A percentile compares a stretch with the other conserved stretches of the same genome.
phyloP scores from a whole-genome alignment of 2,113 vertebrate genomes.

The Macaca mulatta region DNA sequence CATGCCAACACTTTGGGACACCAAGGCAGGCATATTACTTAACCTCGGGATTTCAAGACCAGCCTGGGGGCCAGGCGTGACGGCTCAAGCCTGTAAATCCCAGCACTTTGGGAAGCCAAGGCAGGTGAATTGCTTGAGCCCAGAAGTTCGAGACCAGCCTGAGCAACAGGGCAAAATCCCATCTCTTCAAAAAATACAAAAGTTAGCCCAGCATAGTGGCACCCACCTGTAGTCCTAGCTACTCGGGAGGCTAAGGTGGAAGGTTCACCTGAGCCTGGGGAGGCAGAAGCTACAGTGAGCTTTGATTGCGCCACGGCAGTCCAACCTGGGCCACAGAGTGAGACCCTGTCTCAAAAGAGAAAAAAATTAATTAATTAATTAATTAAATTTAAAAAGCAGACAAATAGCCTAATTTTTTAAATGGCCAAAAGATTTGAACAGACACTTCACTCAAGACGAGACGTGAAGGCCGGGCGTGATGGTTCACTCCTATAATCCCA shows the following conservation, averaged over 20 bases:
- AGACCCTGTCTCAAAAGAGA: not conserved
- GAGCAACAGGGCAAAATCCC: not conserved
- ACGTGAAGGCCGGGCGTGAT: too few species aligned
- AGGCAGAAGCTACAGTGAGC: not conserved
- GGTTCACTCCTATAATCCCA: too few species aligned
- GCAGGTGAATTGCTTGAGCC: not conserved
- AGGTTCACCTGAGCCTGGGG: not conserved
- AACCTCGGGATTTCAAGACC: too few species aligned
- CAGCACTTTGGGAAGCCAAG: not conserved
- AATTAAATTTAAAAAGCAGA: too few species aligned
- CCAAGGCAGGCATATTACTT: too few species aligned
- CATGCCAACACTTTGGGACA: too few species aligned
- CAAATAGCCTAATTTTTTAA: too few species aligned
- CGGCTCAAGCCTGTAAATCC: not conserved
- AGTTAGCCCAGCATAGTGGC: not conserved
- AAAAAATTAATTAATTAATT: too few species aligned
- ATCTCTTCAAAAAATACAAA: not conserved
- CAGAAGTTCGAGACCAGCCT: not conserved
- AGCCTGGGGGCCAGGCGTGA: not conserved
- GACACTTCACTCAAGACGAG: too few species aligned
- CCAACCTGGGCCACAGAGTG: not conserved
- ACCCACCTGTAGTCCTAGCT: not conserved
- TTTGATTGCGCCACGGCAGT: not conserved
- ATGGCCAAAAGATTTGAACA: too few species aligned
- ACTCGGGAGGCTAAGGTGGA: not conserved